phyloP scores from a whole-genome alignment of 2,888 invertebrate species.

The Carabus problematicus region DNA sequence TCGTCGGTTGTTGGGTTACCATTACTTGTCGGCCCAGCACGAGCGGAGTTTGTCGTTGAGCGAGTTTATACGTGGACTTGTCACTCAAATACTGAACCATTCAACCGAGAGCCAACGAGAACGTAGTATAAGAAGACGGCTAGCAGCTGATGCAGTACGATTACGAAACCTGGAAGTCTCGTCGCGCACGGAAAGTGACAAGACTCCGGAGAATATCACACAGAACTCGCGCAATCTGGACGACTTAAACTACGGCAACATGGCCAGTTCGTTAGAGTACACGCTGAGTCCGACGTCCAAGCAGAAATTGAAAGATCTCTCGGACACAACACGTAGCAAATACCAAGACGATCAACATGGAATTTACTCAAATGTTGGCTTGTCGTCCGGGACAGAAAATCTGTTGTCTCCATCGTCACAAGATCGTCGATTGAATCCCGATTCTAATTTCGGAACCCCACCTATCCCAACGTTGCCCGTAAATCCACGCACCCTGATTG shows the following conservation, averaged over 20 bases:
- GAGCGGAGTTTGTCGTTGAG: constrained; percentile 85
- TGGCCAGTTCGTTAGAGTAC: constrained; percentile 46
- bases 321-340: constrained; percentile 1
- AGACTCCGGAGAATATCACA: constrained; percentile 3
- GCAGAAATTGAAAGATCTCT: constrained; percentile 12
- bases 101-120: constrained; percentile 63
- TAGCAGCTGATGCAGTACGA: constrained; percentile 51
- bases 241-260: constrained; percentile 9
- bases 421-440: constrained; percentile 42
- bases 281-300: constrained; percentile 21
- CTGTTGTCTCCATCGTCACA: constrained; percentile 48
- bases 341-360: constrained; percentile 21
- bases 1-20: constrained; percentile 82
- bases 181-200: constrained; percentile 45
- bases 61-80: constrained; percentile 84
- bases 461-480: constrained; percentile 62
- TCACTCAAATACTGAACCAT: constrained; percentile 83
- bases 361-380: constrained; percentile 18
- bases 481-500: constrained; percentile 69
- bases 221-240: constrained; percentile 6
- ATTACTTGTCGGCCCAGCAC: constrained; percentile 86
- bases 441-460: constrained; percentile 52
- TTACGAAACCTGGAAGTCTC: constrained; percentile 46
- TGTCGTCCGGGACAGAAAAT: constrained; percentile 46
- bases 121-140: constrained; percentile 55